Evolutionary conservation across 2,797 vertebrate species (phyloP), one percentile per base, ranked within the genome.

Genomic region (Sternarchorhynchus goeldii): DNA sequence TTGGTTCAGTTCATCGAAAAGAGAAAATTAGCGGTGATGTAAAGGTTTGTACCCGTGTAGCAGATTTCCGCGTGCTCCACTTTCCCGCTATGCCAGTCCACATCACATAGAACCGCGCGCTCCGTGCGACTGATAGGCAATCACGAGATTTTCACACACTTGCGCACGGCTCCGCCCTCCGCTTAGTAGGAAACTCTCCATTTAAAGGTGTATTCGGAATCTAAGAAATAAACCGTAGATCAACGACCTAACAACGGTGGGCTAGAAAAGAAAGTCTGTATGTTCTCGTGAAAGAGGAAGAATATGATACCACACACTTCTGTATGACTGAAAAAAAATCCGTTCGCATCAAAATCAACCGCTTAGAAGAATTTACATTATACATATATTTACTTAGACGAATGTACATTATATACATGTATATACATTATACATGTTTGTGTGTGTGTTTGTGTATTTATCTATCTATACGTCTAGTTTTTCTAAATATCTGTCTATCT

Each of bases 121-220:
- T 80, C 80, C 82, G 91, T 86, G 90, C 87, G 88, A 92, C 92
- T 94, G 88, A 90, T 88, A 85, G 91, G 88, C 91, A 88, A 93
- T 91, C 94, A 94, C 94, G 89, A 93, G 94, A 93, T 91, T 92
- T 91, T 90, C 93, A 90, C 91, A 87, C 93, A 88, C 91, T 81
- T 86, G 88, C 84, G 89, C 88, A 84, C 90, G 88, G 92, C 91
- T 92, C 93, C 95, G 92, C 95, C 95, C 93, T 93, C 91, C 78
- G 87, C 90, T 89, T 86, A 81, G 87, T 89, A 86, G 89, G 88
- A 91, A 82, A 81, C 92, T 88, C 93, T 77, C 91, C 92, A 92
- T 94, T 96, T 96, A 97, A 96, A 97, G 95, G 93, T 92, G 91
- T 90, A 95, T 53, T 79, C 77, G n/a, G 53, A 69, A 16, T 25